Evolutionary conservation across 1,140 invertebrate species (phyloP).

Genomic region (Bombus terrestris): DNA sequence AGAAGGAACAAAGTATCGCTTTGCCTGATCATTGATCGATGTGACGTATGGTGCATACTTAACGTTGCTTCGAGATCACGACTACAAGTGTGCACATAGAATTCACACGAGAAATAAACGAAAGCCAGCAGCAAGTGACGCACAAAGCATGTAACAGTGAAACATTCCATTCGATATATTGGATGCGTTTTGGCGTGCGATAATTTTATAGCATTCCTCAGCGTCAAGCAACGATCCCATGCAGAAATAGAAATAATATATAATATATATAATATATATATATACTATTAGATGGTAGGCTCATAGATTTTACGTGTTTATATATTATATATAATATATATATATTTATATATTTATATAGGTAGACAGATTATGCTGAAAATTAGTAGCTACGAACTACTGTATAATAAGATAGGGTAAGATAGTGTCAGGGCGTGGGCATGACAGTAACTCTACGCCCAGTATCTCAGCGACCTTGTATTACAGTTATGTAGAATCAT

Average conservation of each 20-base stretch:
- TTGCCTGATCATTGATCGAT: slow-evolving; percentile 40
- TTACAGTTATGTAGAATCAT: slow-evolving; percentile 54
- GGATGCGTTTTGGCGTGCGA: not conserved
- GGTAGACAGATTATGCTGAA: slow-evolving; percentile 28
- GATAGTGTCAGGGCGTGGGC: slow-evolving; percentile 80
- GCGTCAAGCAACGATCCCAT: slow-evolving; percentile 3
- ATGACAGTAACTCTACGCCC: slow-evolving; percentile 79
- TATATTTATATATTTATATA: not conserved
- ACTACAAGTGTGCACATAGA: not conserved
- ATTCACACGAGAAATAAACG: not conserved
- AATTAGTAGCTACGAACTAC: slow-evolving; percentile 56
- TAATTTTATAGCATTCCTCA: not conserved
- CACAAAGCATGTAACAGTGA: not conserved
- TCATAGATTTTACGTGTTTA: not conserved
- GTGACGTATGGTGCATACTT: slow-evolving; percentile 30
- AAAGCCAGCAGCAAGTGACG: not conserved
- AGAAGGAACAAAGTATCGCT: slow-evolving; percentile 7
- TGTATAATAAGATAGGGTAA: slow-evolving; percentile 54
- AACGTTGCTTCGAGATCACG: not conserved
- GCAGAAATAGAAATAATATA: slow-evolving; percentile 19
- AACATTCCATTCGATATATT: not conserved
- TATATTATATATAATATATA: not conserved
- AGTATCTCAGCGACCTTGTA: slow-evolving; percentile 82
- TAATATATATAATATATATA: not conserved
- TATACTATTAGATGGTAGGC: not conserved